phyloP scores from a whole-genome alignment of 2,797 vertebrate species.

The Etheostoma perlongum region DNA sequence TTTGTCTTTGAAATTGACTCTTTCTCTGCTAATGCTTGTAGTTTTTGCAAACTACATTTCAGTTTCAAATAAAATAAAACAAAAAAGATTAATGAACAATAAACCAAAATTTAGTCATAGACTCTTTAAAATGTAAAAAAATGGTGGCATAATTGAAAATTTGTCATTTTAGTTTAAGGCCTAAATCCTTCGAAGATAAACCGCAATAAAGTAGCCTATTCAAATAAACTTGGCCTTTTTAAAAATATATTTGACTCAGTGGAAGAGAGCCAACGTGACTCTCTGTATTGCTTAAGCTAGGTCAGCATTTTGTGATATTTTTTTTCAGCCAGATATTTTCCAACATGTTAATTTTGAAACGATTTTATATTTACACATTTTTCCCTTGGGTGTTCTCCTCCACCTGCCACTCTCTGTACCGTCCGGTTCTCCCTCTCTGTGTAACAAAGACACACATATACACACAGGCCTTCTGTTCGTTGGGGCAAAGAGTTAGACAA shows the following conservation, averaged over 20 bases:
- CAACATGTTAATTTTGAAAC: neutral
- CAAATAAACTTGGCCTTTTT: neutral
- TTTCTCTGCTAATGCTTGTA: neutral
- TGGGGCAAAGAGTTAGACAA: conserved; percentile 72
- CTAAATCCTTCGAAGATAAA: neutral
- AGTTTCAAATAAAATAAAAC: neutral
- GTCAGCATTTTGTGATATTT: neutral
- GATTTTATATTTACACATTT: neutral
- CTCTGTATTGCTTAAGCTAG: neutral
- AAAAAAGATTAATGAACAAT: neutral
- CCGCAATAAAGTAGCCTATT: neutral
- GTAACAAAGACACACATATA: conserved; percentile 35
- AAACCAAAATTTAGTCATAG: neutral
- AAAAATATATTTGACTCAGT: neutral
- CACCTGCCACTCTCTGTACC: conserved; percentile 1
- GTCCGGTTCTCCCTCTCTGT: no score
- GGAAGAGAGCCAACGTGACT: neutral
- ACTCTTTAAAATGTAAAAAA: neutral
- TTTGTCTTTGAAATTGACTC: neutral
- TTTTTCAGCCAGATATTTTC: neutral
- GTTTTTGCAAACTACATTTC: neutral
- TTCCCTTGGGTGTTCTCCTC: neutral
- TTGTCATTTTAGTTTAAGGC: neutral
- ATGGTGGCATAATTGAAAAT: neutral
- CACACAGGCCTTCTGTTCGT: conserved; percentile 52